Percentiles rank a stretch among this genome's conserved stretches.
Evolutionary conservation across 2,113 vertebrate species (phyloP).

Genomic region (Crocuta crocuta): DNA sequence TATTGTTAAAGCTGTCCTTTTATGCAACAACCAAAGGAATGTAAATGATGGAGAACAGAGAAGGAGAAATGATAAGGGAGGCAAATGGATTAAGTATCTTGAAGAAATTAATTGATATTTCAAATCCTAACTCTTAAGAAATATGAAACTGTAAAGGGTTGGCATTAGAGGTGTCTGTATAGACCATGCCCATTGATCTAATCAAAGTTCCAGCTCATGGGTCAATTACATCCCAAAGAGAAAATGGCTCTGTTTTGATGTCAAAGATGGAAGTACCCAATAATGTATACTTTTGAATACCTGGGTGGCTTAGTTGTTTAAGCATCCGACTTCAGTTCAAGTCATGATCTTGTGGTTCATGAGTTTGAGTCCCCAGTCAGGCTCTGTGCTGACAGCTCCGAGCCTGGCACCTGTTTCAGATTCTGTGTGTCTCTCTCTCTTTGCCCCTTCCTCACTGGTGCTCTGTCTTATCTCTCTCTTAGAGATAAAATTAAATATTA

Average conservation of each 20-base stretch:
- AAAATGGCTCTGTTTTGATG: not conserved
- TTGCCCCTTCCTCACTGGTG: no score
- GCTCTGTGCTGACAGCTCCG: no score
- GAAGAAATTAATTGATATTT: not conserved
- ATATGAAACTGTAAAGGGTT: not conserved
- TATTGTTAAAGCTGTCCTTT: not conserved
- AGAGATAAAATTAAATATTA: no score
- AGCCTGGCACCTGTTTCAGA: no score
- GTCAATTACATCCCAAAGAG: not conserved
- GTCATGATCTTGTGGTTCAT: no score
- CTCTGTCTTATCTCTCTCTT: no score
- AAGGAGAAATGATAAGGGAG: not conserved
- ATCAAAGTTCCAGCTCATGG: not conserved
- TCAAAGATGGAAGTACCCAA: not conserved
- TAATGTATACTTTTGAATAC: not conserved
- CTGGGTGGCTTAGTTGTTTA: not conserved
- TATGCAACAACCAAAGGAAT: not conserved
- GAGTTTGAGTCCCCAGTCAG: no score
- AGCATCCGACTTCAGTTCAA: no score
- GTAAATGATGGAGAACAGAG: not conserved
- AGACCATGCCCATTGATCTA: not conserved
- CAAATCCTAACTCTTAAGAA: not conserved
- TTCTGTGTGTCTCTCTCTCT: no score
- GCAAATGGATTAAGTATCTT: not conserved
- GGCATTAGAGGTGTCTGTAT: no score